Base-by-base conservation (phyloP, 2,113 vertebrate species). In the Podarcis muralis region DNA sequence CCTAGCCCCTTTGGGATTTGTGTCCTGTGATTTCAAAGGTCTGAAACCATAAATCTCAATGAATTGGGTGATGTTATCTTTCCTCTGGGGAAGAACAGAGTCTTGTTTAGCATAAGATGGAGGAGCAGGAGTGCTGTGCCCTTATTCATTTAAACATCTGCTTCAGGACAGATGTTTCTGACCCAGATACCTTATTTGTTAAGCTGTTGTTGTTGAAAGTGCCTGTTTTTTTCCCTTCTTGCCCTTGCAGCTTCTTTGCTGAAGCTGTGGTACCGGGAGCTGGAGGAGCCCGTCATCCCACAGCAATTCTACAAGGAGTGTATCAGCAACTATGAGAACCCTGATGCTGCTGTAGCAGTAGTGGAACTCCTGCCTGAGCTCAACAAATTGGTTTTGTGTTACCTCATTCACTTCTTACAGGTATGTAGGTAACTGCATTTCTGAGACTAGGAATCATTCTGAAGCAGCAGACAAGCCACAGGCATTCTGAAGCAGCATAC, bases 371-470 rank as follows among this genome's bases (percentile, higher is more conserved):
- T 98, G 91, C 98, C 98, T 0, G 98, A 98, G 89, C 97, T 98
- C 90, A 98, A 97, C 96, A 95, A 97, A 59, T 97, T 98, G 93
- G 98, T 98, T 93, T 97, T 98, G 66, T 98, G 97, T 95, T 98
- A 98, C 96, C 98, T 98, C 96, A 98, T 98, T 90, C 97, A 98
- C 95, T 98, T 98, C 93, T 96, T 98, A 87, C 98, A 98, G 98
- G 98, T 98, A 96, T 87, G 93, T 78, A 57, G 76, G 0, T 20
- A 62, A 72, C 7, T 1, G 25, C 6, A 87, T 80, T 74, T 32
- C 66, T 65, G 20, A n/a, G n/a, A 23, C 20, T n/a, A 35, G 53
- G 35, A 48, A 53, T 48, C 85, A 80, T 30, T 81, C 3, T 27
- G 77, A 75, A 83, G 40, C 6, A 83, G 16, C 7, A 0, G 0